phyloP scores from a whole-genome alignment of 2,797 vertebrate genomes.

The Harpagifer antarcticus region DNA sequence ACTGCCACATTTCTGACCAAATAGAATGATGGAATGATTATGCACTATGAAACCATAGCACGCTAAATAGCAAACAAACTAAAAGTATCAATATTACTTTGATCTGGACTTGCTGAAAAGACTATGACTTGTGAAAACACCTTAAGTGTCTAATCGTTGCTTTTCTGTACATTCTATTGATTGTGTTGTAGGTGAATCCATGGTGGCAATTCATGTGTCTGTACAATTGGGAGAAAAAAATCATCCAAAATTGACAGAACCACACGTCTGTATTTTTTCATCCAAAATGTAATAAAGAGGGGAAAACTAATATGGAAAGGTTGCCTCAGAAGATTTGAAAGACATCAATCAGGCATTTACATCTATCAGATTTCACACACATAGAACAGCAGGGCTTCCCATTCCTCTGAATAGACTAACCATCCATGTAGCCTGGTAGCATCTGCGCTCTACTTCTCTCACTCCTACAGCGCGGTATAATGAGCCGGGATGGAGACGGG shows the following conservation, averaged over 20 bases:
- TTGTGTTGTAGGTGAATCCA: background rate
- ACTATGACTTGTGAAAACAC: too few relatives aligned
- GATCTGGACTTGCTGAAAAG: too few relatives aligned
- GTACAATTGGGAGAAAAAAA: constrained; percentile 7
- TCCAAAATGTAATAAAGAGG: background rate
- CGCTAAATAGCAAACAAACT: too few relatives aligned
- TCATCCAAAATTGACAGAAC: background rate
- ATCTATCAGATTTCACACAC: constrained; percentile 60
- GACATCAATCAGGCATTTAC: constrained; percentile 65
- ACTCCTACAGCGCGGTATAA: constrained; percentile 53
- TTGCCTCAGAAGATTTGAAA: constrained; percentile 40
- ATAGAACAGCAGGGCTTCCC: constrained; percentile 35
- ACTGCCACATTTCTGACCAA: too few relatives aligned
- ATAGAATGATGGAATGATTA: too few relatives aligned
- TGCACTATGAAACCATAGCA: too few relatives aligned
- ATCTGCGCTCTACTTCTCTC: constrained; percentile 60
- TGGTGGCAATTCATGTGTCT: background rate
- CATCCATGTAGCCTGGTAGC: constrained; percentile 44
- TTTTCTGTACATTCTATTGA: background rate
- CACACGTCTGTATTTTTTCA: background rate
- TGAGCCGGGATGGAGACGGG: constrained; percentile 56
- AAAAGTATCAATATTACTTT: too few relatives aligned
- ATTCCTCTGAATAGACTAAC: constrained; percentile 48
- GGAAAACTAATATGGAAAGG: background rate
- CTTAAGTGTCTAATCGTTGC: background rate